Evolutionary conservation across 2,113 vertebrate genomes (phyloP).

Genomic region (Myocastor coypus): DNA sequence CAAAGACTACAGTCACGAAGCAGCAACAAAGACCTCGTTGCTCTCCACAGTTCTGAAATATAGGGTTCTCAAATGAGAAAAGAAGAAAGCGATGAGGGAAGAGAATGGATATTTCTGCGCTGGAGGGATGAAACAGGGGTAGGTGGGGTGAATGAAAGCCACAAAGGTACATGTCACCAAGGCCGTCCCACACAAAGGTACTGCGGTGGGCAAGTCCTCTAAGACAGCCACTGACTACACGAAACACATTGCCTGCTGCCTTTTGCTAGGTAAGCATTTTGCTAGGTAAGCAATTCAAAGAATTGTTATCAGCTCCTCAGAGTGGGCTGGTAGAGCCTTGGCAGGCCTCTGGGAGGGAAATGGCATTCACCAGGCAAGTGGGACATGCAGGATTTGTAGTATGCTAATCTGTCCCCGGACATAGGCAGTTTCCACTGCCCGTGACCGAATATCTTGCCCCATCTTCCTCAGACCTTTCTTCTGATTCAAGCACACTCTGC

Average conservation of each 20-base stretch:
- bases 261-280: background rate
- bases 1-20: background rate
- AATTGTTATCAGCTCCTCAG: background rate
- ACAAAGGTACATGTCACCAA: background rate
- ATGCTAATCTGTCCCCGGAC: background rate
- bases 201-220: background rate
- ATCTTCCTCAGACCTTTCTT: constrained; percentile 42
- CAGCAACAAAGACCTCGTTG: background rate
- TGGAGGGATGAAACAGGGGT: background rate
- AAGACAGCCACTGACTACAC: background rate
- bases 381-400: accelerated
- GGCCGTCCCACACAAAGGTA: background rate
- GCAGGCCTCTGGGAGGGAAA: background rate
- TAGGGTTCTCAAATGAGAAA: constrained; percentile 16
- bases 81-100: background rate
- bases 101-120: background rate
- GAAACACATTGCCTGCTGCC: background rate
- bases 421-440: background rate
- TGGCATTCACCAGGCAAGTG: no score
- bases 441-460: background rate
- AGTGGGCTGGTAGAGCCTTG: background rate
- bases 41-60: background rate
- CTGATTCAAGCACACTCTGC: background rate
- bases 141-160: background rate
- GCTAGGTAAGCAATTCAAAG: background rate